These are phyloP conservation scores for Fulmarus glacialis DNA, from an alignment of 2,113 vertebrate genomes.

Conservation along the genomic window DNA sequence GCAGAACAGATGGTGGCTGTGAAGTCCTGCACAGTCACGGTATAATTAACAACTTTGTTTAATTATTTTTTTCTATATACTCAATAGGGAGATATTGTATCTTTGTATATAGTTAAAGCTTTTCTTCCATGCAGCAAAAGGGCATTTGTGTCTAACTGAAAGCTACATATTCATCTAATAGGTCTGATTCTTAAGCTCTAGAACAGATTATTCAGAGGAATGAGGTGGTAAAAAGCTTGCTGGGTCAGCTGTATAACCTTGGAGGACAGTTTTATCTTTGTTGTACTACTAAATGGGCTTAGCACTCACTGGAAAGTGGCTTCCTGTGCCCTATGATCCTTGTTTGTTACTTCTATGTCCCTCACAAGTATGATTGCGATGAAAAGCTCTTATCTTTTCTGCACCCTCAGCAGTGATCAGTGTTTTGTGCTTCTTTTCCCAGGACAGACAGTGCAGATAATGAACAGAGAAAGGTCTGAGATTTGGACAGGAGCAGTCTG, in stretches of 20 bases:
- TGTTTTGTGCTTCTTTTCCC: background rate
- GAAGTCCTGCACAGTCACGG: background rate
- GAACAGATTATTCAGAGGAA: background rate
- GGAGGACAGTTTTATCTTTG: background rate
- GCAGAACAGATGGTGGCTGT: background rate
- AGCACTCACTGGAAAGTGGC: background rate
- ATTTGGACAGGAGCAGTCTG: background rate
- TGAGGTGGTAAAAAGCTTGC: background rate
- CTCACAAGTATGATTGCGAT: background rate
- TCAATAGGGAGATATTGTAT: too few relatives aligned
- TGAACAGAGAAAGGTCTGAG: background rate
- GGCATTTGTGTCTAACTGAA: background rate
- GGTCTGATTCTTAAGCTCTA: background rate
- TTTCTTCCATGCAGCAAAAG: background rate
- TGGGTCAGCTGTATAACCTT: background rate
- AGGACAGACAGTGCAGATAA: background rate
- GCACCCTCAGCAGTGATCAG: fast-evolving
- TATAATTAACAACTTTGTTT: background rate
- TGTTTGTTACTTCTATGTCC: background rate
- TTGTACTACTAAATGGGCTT: background rate
- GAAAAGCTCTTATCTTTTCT: background rate
- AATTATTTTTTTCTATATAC: background rate
- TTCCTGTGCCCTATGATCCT: background rate
- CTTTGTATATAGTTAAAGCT: background rate
- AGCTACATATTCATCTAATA: background rate